phyloP scores from a whole-genome alignment of 2,888 invertebrate species.

The Folsomia candida region DNA sequence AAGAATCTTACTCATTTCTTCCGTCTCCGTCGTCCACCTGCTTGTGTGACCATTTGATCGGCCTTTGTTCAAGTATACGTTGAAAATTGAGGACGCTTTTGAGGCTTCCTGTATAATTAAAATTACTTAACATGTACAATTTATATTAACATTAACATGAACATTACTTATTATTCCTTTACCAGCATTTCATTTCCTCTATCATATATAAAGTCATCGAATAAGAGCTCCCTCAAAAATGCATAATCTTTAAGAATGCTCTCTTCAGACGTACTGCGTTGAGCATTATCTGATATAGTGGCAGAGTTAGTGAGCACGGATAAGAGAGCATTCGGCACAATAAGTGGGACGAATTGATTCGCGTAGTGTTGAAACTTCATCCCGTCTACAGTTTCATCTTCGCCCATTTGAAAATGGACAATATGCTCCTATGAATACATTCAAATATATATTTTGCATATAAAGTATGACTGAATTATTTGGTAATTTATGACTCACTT shows the following conservation, averaged over 20 bases:
- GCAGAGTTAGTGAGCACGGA: slow-evolving; percentile 25
- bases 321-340: slow-evolving; percentile 44
- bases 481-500: no score
- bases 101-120: slow-evolving; percentile 5
- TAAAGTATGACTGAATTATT: no score
- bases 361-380: slow-evolving; percentile 49
- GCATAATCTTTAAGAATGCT: slow-evolving; percentile 19
- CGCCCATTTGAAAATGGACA: slow-evolving; percentile 6
- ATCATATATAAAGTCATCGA: slow-evolving; percentile 34
- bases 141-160: background rate
- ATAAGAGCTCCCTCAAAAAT: slow-evolving; percentile 26
- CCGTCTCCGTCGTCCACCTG: slow-evolving; percentile 1
- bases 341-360: slow-evolving; percentile 44
- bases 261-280: background rate
- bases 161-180: background rate
- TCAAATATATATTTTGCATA: no score
- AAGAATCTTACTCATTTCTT: background rate
- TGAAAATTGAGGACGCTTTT: background rate
- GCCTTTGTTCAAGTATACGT: background rate
- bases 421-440: no score
- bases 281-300: background rate
- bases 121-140: background rate
- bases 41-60: slow-evolving; percentile 6
- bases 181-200: slow-evolving; percentile 24
- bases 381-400: slow-evolving; percentile 36